Evolutionary conservation across 2,797 vertebrate species (phyloP), one percentile per base, ranked within the genome.

Genomic region (Pogoniulus pusillus): DNA sequence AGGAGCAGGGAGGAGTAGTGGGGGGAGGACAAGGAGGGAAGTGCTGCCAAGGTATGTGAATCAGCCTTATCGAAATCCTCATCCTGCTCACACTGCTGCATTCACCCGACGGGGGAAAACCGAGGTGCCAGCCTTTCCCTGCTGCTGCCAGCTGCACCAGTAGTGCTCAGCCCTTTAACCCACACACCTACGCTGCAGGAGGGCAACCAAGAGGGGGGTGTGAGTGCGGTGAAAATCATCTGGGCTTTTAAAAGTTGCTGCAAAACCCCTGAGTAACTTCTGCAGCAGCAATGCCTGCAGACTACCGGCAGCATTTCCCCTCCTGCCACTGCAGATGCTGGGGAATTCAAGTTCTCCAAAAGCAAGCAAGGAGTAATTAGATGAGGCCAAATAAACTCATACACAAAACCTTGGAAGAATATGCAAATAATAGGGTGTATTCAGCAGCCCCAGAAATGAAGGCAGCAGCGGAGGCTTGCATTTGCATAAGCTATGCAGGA

Each of bases 351-450:
- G 85, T 96, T 96, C 96, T 85, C 92, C 70, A 87, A 92, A 94
- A 91, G 83, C 80, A 88, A 3, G 29, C 64, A 80, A 54, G n/a
- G 37, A 79, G 58, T 88, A 95, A 95, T 93, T 93, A 91, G 85
- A 82, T 60, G 89, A 84, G 96, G 85, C 81, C 91, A 93, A 91
- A 93, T 87, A 89, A 93, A 94, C 8, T 79, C 51, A 86, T 78
- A 86, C 74, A 90, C 87, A 92, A 86, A 96, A 89, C 41, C 86
- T 91, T 85, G 80, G 70, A 73, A 64, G 83, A 89, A 91, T 81
- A 94, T 89, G 93, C 86, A 96, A 96, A 96, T 93, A 95, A 94
- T 34, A 94, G 89, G 69, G 78, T 65, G 83, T 82, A 71, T 91
- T 76, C 68, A 74, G 27, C 58, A 77, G 83, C 64, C 85, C 89